A percentile compares a stretch with the other conserved stretches of the same genome.
Evolutionary conservation across 2,888 invertebrate species (phyloP).

Genomic region (Pyralis farinalis): DNA sequence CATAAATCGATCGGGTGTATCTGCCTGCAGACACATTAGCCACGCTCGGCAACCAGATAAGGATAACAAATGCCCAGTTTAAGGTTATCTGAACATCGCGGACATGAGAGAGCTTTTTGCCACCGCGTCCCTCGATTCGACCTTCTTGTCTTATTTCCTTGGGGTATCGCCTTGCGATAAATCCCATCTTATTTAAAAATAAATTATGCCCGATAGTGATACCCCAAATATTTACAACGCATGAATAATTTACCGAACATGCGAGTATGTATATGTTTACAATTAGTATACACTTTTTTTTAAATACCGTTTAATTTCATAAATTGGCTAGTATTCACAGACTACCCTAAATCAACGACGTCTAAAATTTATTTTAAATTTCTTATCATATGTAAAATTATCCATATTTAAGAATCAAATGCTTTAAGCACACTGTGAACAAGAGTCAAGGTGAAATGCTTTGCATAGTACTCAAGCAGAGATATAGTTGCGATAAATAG

Average conservation of each 20-base stretch:
- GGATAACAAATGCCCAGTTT: constrained; percentile 80
- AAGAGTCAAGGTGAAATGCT: no score
- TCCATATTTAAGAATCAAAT: constrained; percentile 3
- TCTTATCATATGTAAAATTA: no score
- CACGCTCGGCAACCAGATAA: constrained; percentile 74
- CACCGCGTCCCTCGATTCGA: constrained; percentile 65
- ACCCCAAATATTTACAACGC: no score
- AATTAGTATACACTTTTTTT: no score
- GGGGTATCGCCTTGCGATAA: constrained; percentile 24
- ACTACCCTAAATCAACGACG: no score
- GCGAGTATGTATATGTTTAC: no score
- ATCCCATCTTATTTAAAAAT: constrained; percentile 10
- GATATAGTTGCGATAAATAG: constrained; percentile 40
- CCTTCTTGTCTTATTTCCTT: constrained; percentile 48
- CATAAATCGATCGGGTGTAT: constrained; percentile 78
- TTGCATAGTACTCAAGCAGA: constrained; percentile 2
- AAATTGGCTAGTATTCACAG: no score
- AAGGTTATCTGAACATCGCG: constrained; percentile 78
- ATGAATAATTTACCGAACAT: no score
- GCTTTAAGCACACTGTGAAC: no score
- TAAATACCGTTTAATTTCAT: no score
- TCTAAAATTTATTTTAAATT: no score
- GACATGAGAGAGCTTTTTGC: constrained; percentile 79
- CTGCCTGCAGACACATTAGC: constrained; percentile 75
- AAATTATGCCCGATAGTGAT: constrained; percentile 3